Evolutionary conservation across 2,888 invertebrate genomes (phyloP).

Genomic region (Orgyia antiqua): DNA sequence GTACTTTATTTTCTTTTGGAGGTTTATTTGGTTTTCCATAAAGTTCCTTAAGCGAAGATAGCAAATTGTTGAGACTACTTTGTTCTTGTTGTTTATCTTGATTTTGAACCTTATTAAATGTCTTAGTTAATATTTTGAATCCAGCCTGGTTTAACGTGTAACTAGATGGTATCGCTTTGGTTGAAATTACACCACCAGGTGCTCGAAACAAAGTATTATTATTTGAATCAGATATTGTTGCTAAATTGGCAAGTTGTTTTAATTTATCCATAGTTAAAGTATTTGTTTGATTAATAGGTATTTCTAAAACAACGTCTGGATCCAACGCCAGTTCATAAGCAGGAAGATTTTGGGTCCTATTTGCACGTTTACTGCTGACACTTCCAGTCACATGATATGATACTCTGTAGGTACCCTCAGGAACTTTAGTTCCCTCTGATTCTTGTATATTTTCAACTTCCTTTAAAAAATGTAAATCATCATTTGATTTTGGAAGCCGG

Average conservation of each 20-base stretch:
- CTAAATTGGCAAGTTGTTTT: constrained; percentile 75
- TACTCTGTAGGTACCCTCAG: constrained; percentile 66
- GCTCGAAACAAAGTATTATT: constrained; percentile 70
- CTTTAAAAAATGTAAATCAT: constrained; percentile 38
- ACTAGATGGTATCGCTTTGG: constrained; percentile 79
- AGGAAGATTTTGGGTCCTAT: constrained; percentile 61
- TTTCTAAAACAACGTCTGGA: constrained; percentile 67
- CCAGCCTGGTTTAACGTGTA: constrained; percentile 81
- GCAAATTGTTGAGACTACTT: constrained; percentile 47
- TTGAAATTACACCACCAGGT: constrained; percentile 74
- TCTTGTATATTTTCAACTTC: constrained; percentile 24
- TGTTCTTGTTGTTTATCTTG: constrained; percentile 67
- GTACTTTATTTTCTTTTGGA: constrained; percentile 32
- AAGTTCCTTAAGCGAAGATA: constrained; percentile 45
- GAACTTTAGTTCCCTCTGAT: constrained; percentile 34
- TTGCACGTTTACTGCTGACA: constrained; percentile 69
- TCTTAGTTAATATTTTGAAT: constrained; percentile 81
- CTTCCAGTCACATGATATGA: constrained; percentile 72
- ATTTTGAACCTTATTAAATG: constrained; percentile 75
- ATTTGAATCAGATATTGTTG: constrained; percentile 72
- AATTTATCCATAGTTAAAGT: constrained; percentile 65
- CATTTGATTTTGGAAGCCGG: constrained; percentile 60
- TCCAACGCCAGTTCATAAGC: constrained; percentile 65
- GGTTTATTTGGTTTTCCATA: constrained; percentile 47
- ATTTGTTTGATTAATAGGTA: constrained; percentile 60